These are phyloP conservation scores for Camponotus fellah DNA, from an alignment of 2,888 invertebrate genomes.

Conservation along the genomic window DNA sequence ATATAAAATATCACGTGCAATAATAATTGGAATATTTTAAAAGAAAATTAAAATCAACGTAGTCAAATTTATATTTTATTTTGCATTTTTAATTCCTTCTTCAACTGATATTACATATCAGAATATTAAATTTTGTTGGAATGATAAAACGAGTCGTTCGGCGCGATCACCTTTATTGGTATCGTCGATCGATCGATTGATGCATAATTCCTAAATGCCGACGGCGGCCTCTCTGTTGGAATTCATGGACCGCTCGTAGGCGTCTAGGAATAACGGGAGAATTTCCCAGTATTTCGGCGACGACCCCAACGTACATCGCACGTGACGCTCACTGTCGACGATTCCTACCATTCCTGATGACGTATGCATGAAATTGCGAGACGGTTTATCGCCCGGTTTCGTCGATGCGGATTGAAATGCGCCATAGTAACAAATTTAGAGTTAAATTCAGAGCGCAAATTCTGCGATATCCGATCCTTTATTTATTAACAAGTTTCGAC, in stretches of 20 bases:
- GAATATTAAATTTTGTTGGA: conserved; percentile 16
- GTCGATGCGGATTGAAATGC: conserved; percentile 63
- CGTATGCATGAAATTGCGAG: conserved; percentile 77
- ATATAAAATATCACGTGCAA: background rate
- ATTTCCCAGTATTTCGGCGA: conserved; percentile 70
- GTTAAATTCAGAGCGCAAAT: background rate
- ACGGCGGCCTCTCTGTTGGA: conserved; percentile 54
- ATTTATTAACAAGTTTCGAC: background rate
- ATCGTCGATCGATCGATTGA: conserved; percentile 57
- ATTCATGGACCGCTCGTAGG: conserved; percentile 56
- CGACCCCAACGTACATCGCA: conserved; percentile 68
- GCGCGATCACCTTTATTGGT: conserved; percentile 24
- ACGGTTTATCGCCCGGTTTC: conserved; percentile 66
- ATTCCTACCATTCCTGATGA: conserved; percentile 65
- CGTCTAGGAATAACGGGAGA: conserved; percentile 62
- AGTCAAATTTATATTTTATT: background rate
- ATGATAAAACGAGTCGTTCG: conserved; percentile 9
- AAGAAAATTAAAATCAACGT: background rate
- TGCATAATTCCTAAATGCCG: conserved; percentile 67
- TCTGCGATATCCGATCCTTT: background rate
- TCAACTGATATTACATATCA: background rate
- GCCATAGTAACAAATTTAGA: conserved; percentile 24
- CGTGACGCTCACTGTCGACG: conserved; percentile 64
- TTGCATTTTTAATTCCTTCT: background rate
- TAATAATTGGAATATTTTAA: background rate